Conservation (phyloP, 2,797 vertebrate species). For the Clarias fuscus region DNA sequence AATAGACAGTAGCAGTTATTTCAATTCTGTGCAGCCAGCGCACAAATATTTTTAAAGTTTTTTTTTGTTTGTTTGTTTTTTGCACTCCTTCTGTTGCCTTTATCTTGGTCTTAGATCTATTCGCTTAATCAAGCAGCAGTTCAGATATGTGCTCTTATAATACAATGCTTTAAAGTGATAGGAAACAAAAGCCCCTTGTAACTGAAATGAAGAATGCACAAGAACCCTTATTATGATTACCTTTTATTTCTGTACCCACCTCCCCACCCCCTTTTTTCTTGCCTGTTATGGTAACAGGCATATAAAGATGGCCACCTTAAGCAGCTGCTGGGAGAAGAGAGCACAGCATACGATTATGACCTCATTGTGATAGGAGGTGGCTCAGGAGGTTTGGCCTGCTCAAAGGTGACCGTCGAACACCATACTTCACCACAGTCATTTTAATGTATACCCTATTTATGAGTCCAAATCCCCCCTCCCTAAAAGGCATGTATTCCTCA, state of each 20-base stretch:
- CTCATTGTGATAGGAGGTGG: constrained; percentile 94
- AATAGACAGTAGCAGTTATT: neutral
- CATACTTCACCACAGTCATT: too few species aligned
- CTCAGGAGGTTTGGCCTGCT: constrained; percentile 93
- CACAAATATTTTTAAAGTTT: too few species aligned
- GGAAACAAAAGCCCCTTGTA: constrained; percentile 29
- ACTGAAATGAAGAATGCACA: constrained; percentile 46
- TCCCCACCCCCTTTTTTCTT: neutral
- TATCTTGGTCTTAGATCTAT: neutral
- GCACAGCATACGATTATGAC: constrained; percentile 86
- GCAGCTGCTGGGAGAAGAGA: constrained; percentile 77
- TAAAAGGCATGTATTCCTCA: neutral
- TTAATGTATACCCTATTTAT: neutral
- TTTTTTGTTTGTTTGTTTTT: neutral
- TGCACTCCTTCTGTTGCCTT: neutral
- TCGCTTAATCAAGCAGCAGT: constrained; percentile 25
- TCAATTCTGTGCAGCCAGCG: neutral
- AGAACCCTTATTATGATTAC: constrained; percentile 32
- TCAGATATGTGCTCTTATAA: constrained; percentile 39
- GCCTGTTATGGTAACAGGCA: constrained; percentile 73
- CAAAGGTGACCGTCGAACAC: constrained; percentile 79
- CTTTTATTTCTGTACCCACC: constrained; percentile 19
- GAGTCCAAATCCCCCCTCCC: neutral
- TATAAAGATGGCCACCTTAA: constrained; percentile 84
- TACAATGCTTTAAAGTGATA: constrained; percentile 16